Evolutionary conservation across 2,888 invertebrate genomes (phyloP), one percentile per base, ranked within the genome.

Genomic region (Diarsia brunnea): DNA sequence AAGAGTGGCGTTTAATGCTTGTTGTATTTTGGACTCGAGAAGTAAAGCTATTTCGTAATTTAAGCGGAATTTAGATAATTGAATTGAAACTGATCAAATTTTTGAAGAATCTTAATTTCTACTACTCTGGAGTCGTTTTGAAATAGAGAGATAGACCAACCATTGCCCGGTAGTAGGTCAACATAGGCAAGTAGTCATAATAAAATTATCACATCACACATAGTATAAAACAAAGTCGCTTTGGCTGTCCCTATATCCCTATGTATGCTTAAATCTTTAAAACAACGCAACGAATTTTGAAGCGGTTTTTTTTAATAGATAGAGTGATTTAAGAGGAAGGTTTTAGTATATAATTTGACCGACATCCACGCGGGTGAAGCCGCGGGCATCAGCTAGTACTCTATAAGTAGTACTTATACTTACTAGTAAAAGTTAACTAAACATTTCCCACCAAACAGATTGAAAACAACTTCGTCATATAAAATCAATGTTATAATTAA

Each of bases 401-500:
- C 7, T 16, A 58, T 16, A 7, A 55, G 47, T 47, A 65, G n/a
- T 21, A 16, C 38, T 38, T 38, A 38, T 4, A 38, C 31, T 31
- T 38, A 38, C 38, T 38, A 38, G 38, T 38, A 38, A 38, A 3
- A 38, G 38, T 38, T 38, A 38, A 38, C 27, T 61, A 4, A 45
- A 4, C 19, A 19, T 31, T 4, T 21, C 21, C 7, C 7, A 49
- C 21, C 8, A 24, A 24, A 74, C 55, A 78, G 12, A 84, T 68
- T 81, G 1, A 74, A 80, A 85, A 75, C 77, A 74, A 70, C 73
- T 76, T 81, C 21, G 38, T 53, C 72, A 45, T 77, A 11, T 75
- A 78, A 80, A 82, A 82, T 73, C 66, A 38, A 38, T 64, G 63
- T 67, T 65, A 71, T 84, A 73, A 84, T 78, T 63, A 69, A 63